Conservation (phyloP, 2,113 vertebrate species). For the Malurus melanocephalus region DNA sequence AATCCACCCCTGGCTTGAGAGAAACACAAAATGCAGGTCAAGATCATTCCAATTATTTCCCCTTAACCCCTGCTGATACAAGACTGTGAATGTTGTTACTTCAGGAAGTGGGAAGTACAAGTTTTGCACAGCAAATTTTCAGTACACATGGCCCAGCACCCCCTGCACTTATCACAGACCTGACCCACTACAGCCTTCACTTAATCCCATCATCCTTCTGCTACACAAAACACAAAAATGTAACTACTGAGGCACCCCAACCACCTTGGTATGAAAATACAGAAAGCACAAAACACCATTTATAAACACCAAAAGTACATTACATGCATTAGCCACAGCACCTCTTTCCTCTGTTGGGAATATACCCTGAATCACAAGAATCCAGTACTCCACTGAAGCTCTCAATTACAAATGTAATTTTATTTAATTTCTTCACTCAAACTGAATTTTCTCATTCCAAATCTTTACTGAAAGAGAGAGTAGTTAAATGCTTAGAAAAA, state of each 20-base stretch:
- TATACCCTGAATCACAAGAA: neutral
- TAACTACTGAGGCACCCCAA: neutral
- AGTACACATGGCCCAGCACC: neutral
- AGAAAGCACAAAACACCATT: neutral
- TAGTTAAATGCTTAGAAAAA: constrained; percentile 50
- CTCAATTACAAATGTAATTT: constrained; percentile 83
- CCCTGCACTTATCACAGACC: neutral
- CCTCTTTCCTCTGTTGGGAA: neutral
- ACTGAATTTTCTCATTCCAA: constrained; percentile 75
- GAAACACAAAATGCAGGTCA: neutral
- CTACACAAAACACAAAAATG: neutral
- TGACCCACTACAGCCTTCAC: fast-evolving
- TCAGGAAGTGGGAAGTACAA: neutral
- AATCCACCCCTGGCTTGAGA: neutral
- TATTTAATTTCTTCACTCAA: constrained; percentile 80
- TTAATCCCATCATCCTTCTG: neutral
- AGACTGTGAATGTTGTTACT: neutral
- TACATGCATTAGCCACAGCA: fast-evolving
- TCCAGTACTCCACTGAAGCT: neutral
- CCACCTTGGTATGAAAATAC: fast-evolving
- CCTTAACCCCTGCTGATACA: neutral
- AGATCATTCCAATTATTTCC: neutral
- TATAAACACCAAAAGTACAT: neutral
- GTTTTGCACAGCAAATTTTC: neutral
- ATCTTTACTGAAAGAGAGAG: constrained; percentile 69